These are phyloP conservation scores for Mus caroli DNA, from an alignment of 2,797 vertebrate genomes.

Conservation along the genomic window DNA sequence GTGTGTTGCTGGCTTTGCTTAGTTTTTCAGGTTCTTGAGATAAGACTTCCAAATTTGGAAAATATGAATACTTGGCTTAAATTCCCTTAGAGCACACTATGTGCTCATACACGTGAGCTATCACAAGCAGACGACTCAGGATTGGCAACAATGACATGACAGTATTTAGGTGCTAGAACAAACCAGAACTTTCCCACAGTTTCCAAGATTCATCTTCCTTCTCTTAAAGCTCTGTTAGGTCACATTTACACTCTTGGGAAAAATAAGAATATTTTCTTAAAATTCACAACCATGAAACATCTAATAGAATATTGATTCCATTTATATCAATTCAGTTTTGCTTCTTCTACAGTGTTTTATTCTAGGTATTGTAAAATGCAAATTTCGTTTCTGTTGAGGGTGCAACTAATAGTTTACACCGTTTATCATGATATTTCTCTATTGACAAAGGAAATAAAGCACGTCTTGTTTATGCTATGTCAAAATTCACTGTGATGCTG, in stretches of 20 bases:
- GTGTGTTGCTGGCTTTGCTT: conserved; percentile 35
- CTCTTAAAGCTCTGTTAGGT: neutral
- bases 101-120: conserved; percentile 29
- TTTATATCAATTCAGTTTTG: conserved; percentile 24
- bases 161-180: conserved; percentile 28
- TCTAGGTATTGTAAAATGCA: conserved; percentile 8
- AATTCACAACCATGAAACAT: neutral
- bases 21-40: conserved; percentile 57
- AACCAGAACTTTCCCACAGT: neutral
- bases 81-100: neutral
- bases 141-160: conserved; percentile 16
- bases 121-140: conserved; percentile 40
- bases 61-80: conserved; percentile 63
- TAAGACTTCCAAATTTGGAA: conserved; percentile 61
- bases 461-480: conserved; percentile 50
- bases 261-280: neutral
- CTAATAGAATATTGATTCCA: conserved; percentile 52
- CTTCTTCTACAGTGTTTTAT: conserved; percentile 21
- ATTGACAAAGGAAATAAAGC: conserved; percentile 67
- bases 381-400: conserved; percentile 50
- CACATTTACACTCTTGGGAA: neutral
- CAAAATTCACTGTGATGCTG: conserved; percentile 14
- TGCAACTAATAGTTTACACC: conserved; percentile 7
- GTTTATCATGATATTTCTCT: neutral
- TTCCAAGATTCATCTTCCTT: conserved; percentile 1